Evolutionary conservation across 2,888 invertebrate species (phyloP).

Genomic region (Parnassius orleans): DNA sequence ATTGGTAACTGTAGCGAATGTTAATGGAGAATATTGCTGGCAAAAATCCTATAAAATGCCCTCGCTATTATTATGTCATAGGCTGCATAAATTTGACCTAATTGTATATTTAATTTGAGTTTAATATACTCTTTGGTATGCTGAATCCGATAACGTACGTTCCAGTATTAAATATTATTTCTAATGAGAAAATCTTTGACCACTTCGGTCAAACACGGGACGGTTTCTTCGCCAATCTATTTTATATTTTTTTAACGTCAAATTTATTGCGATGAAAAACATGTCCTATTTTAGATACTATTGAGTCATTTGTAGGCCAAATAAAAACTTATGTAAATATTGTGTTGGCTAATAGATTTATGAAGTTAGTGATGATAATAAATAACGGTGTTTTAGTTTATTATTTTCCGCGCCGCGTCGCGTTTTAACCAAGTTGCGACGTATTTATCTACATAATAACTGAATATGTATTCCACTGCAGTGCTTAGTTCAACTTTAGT

Average conservation of each 20-base stretch:
- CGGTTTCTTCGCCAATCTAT: too few relatives aligned
- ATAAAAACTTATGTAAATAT: conserved; percentile 20
- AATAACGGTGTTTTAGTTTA: conserved; percentile 41
- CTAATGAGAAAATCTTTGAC: too few relatives aligned
- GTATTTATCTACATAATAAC: conserved; percentile 72
- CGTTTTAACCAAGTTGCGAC: conserved; percentile 56
- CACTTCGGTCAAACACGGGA: too few relatives aligned
- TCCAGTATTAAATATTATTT: too few relatives aligned
- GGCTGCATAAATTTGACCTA: too few relatives aligned
- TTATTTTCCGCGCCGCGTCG: conserved; percentile 48
- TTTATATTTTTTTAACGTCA: too few relatives aligned
- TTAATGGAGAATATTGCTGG: too few relatives aligned
- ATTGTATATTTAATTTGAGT: too few relatives aligned
- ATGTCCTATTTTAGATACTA: background rate
- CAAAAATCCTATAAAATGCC: too few relatives aligned
- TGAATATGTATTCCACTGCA: conserved; percentile 70
- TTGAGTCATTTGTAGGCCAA: conserved; percentile 14
- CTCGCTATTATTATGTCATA: too few relatives aligned
- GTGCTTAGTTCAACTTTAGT: conserved; percentile 47
- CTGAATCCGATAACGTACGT: background rate
- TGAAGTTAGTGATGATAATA: conserved; percentile 27
- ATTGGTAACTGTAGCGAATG: too few relatives aligned
- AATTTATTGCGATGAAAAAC: too few relatives aligned
- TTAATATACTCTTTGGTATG: background rate
- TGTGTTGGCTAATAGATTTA: conserved; percentile 22